Percentiles rank a stretch among this genome's conserved stretches.
These are phyloP conservation scores for Centropristis striata DNA, from an alignment of 2,113 vertebrate species.

Conservation along the genomic window DNA sequence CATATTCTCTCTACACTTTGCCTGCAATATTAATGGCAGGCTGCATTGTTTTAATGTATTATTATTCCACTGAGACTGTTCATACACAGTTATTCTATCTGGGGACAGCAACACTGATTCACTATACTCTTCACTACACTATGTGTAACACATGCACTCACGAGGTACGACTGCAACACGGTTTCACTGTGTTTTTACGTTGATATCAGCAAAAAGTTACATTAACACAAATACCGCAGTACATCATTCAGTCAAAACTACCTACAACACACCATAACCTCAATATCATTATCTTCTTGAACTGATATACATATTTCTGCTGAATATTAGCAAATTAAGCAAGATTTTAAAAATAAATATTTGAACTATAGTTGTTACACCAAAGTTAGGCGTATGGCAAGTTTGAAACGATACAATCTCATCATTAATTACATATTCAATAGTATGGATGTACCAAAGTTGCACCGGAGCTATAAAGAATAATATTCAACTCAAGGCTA, in stretches of 20 bases:
- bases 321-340: not conserved
- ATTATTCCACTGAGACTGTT: slow-evolving; percentile 45
- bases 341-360: not conserved
- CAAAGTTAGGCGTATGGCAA: too few relatives aligned
- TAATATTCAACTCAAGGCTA: too few relatives aligned
- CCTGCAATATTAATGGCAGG: slow-evolving; percentile 41
- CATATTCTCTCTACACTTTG: slow-evolving; percentile 52
- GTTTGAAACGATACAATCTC: too few relatives aligned
- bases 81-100: slow-evolving; percentile 14
- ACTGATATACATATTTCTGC: not conserved
- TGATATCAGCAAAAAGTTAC: not conserved
- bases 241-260: not conserved
- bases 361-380: too few relatives aligned
- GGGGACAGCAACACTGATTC: not conserved
- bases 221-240: not conserved
- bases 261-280: not conserved
- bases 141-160: slow-evolving; percentile 20
- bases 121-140: slow-evolving; percentile 1
- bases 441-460: too few relatives aligned
- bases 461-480: too few relatives aligned
- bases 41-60: slow-evolving; percentile 45
- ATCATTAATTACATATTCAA: too few relatives aligned
- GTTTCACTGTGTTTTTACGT: not conserved
- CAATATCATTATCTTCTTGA: not conserved
- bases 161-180: not conserved